Base-by-base conservation (phyloP, 2,888 invertebrate species). In the Argyresthia albistria region DNA sequence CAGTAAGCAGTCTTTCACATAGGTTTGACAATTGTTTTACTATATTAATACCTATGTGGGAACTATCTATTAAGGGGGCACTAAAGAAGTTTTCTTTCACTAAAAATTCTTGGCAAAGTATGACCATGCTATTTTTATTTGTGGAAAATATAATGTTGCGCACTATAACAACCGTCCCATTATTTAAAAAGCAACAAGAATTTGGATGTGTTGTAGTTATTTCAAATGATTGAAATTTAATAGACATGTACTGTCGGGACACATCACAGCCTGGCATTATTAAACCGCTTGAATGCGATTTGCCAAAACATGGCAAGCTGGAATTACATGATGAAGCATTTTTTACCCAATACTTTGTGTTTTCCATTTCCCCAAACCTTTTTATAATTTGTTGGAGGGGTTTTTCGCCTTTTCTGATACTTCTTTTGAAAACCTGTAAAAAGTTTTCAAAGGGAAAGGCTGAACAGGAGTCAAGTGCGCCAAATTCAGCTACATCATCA, bases 361-460 rank as follows among this genome's bases (percentile, higher is more conserved):
- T 53, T 14, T 35, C 15, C 35, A 53, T 53, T 53, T 53, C 53
- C 50, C 53, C 53, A 50, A 53, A 53, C 48, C 53, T 54, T 52
- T 54, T 54, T n/a, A 54, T 54, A 16, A 56, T 51, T 55, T 56
- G 57, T 35, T 57, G 57, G 43, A 79, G 62, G 37, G 70, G 60
- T 55, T 76, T 74, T 39, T 76, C 73, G 51, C 66, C 66, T 50
- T 76, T 75, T 4, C 69, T 57, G 14, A 75, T 60, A 47, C 75
- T 63, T 43, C 39, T 58, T 53, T 55, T 56, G 49, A 57, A 43
- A 39, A 55, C 35, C 45, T 56, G 55, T 52, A 57, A 53, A 54
- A 53, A 54, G 51, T 53, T 49, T 53, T 59, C 56, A 49, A 57
- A 58, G 10, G 53, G 55, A 51, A 57, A 60, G 25, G 58, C 55